These are phyloP conservation scores for Nymphicus hollandicus DNA, from an alignment of 2,113 vertebrate genomes.

Conservation along the genomic window DNA sequence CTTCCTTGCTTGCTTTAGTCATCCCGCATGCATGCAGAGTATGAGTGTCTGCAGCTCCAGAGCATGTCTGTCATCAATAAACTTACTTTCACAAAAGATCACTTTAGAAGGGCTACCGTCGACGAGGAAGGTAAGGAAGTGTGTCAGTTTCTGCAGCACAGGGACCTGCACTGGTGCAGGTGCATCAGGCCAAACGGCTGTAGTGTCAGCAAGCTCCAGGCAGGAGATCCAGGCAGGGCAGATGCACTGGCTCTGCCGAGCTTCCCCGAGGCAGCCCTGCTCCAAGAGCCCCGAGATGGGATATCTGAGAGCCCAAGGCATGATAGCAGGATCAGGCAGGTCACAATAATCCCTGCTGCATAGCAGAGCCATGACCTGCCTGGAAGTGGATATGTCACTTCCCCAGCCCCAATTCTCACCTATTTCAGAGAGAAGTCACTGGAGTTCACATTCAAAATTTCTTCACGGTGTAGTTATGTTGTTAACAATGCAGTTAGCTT, in stretches of 20 bases:
- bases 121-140: neutral
- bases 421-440: rapidly evolving
- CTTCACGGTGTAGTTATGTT: neutral
- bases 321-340: rapidly evolving
- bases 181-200: rapidly evolving
- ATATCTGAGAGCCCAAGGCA: neutral
- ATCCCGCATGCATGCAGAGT: rapidly evolving
- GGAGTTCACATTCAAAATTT: neutral
- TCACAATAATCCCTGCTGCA: neutral
- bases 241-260: neutral
- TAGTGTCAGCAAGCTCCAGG: neutral
- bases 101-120: neutral
- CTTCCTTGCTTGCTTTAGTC: neutral
- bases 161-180: neutral
- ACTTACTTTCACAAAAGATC: neutral
- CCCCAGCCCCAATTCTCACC: rapidly evolving
- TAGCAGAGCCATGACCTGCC: rapidly evolving
- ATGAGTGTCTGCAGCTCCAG: neutral
- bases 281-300: rapidly evolving
- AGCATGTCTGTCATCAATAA: neutral
- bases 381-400: rapidly evolving
- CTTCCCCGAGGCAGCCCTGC: neutral
- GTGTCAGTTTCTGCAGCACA: neutral
- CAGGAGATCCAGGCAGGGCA: neutral
- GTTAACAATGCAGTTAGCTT: neutral